Base-by-base conservation (phyloP, 2,888 invertebrate species). In the Noctua janthe region DNA sequence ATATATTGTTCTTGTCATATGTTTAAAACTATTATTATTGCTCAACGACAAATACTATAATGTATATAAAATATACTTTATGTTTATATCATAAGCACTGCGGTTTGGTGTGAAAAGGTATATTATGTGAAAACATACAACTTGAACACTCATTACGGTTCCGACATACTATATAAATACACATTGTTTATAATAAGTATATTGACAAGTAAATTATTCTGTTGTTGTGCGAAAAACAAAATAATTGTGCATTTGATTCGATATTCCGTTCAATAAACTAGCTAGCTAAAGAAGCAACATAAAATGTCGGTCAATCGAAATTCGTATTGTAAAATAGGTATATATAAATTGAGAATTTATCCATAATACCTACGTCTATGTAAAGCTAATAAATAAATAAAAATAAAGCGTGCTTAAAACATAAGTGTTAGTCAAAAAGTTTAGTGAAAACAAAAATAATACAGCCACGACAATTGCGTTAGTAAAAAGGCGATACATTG, bases 221-320 rank as follows among this genome's bases (percentile, higher is more conserved):
- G 76, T 81, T 83, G 85, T 93, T 92, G 93, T 94, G 93, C 92
- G 92, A 91, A 75, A 87, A 89, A 82, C 85, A 84, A 89, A 89
- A 89, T 85, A 87, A 90, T 92, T 93, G 93, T 94, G 93, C 93
- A 92, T 91, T 92, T 88, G 90, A 92, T 92, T 91, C 89, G 84
- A 92, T 92, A 92, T 87, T 88, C 82, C 85, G 85, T 90, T 84
- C 82, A 79, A 85, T 81, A 73, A 82, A 81, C 88, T 89, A 90
- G 86, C 87, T 86, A 89, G 83, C 85, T 87, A 89, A 43, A 85
- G 75, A 90, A 90, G 87, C 87, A 84, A 91, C 91, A 91, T 90
- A 88, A 91, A 92, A 92, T 89, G 85, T 80, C 81, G 76, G 78
- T 76, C 85, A 90, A 88, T 87, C 74, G 83, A 87, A 85, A 86